phyloP scores from a whole-genome alignment of 2,888 invertebrate genomes.

The Andrena camellia region DNA sequence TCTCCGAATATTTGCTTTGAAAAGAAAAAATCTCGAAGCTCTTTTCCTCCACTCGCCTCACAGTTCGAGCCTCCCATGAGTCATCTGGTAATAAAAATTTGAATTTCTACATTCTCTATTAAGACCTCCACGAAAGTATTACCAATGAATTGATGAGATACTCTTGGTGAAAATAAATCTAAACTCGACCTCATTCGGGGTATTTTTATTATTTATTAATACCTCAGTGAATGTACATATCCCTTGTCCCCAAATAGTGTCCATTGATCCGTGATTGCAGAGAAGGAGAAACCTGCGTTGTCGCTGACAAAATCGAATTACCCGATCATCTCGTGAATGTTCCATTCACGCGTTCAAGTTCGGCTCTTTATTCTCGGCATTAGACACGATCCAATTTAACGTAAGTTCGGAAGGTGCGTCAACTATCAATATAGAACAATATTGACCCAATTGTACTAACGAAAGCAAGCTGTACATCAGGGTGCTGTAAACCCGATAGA shows the following conservation, averaged over 20 bases:
- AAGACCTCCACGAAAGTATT: no score
- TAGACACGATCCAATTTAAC: slow-evolving; percentile 45
- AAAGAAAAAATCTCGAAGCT: no score
- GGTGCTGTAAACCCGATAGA: slow-evolving; percentile 45
- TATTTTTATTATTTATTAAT: no score
- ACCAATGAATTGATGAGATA: no score
- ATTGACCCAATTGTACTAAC: slow-evolving; percentile 60
- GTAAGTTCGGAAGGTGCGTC: slow-evolving; percentile 33
- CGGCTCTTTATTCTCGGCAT: slow-evolving; percentile 34
- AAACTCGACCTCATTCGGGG: no score
- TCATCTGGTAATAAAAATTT: no score
- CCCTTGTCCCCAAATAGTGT: not conserved
- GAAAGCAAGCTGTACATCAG: slow-evolving; percentile 33
- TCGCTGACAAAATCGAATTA: slow-evolving; percentile 23
- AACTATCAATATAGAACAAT: slow-evolving; percentile 49
- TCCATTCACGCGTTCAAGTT: not conserved
- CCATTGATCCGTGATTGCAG: not conserved
- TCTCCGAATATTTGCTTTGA: no score
- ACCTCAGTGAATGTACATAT: no score
- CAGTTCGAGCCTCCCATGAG: no score
- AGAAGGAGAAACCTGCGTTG: not conserved
- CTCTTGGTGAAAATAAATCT: no score
- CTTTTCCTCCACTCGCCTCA: no score
- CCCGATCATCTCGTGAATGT: not conserved
- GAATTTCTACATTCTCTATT: no score